Evolutionary conservation across 2,113 vertebrate genomes (phyloP), one percentile per base, ranked within the genome.

Genomic region (Lophius piscatorius): DNA sequence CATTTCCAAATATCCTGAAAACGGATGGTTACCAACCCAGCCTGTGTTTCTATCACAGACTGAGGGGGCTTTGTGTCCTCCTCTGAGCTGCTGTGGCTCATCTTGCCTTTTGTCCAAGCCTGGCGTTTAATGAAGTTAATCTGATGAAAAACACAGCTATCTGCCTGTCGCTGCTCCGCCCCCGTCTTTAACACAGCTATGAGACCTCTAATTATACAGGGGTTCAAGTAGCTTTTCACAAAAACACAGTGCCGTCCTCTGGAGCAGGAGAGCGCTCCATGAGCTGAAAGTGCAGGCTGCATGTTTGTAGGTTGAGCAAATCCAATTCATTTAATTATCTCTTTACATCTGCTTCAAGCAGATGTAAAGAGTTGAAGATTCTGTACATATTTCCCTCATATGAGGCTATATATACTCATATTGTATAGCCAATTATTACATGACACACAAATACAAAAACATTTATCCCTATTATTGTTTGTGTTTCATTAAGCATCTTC

Each of bases 201-300:
- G 92, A 93, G 92, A 93, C 88, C 95, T 94, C 93, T 94, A 94
- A 98, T 96, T 96, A 96, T 92, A 92, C 93, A 89, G 87, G 87
- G 93, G 94, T 94, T 87, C 93, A 94, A 94, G 95, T 95, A 94
- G 91, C 93, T 93, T 90, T 87, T 8, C 86, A 95, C 93, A 93
- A 94, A n/a, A 94, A 92, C 93, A 90, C 88, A 86, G 91, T 93
- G 90, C 92, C 94, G 93, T 95, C 93, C 92, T 90, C 92, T 90
- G 87, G 92, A 93, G 92, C 91, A 92, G 91, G 89, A 94, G 92
- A 92, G 93, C 88, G 91, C 92, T 93, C 91, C 87, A 92, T 85
- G 88, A 80, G 92, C 92, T 93, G 90, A 95, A 94, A 94, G 92
- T 91, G 93, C 92, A 93, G 91, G 91, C 94, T 93, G 92, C 92